These are phyloP conservation scores for Thereva unica DNA, from an alignment of 2,888 invertebrate genomes.

Conservation along the genomic window DNA sequence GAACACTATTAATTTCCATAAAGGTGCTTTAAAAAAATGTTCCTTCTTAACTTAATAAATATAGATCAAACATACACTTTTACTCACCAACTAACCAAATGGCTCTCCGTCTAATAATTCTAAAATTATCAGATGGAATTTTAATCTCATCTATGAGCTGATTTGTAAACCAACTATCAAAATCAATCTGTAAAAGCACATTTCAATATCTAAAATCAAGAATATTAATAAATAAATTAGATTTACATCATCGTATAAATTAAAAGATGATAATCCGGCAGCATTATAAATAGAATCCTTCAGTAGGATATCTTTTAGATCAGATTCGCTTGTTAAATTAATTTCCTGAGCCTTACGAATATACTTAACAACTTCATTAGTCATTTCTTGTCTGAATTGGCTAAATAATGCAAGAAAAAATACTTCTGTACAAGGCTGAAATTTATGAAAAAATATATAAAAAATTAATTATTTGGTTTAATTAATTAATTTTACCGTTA, in stretches of 20 bases:
- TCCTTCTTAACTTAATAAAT: neutral
- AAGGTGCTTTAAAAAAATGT: too few species aligned
- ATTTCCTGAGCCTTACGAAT: constrained; percentile 72
- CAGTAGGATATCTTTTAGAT: constrained; percentile 77
- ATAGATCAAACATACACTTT: neutral
- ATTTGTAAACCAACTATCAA: constrained; percentile 88
- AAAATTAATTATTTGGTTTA: constrained; percentile 5
- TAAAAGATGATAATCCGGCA: constrained; percentile 84
- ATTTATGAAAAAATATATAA: neutral
- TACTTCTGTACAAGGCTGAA: constrained; percentile 85
- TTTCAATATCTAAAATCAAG: constrained; percentile 39
- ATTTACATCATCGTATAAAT: constrained; percentile 83
- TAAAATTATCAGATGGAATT: constrained; percentile 79
- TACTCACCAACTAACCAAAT: constrained; percentile 75
- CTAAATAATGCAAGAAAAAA: constrained; percentile 83
- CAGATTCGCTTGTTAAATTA: constrained; percentile 68
- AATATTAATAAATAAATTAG: neutral
- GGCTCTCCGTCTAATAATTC: constrained; percentile 81
- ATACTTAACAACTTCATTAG: constrained; percentile 74
- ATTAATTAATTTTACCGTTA: constrained; percentile 66
- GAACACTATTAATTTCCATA: too few species aligned
- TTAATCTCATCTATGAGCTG: constrained; percentile 81
- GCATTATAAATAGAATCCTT: constrained; percentile 96
- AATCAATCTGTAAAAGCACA: constrained; percentile 68
- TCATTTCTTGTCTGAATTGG: constrained; percentile 73